Percentiles rank a stretch among this genome's conserved stretches.
phyloP scores from a whole-genome alignment of 2,113 vertebrate genomes.

The Atlantisia rogersi region DNA sequence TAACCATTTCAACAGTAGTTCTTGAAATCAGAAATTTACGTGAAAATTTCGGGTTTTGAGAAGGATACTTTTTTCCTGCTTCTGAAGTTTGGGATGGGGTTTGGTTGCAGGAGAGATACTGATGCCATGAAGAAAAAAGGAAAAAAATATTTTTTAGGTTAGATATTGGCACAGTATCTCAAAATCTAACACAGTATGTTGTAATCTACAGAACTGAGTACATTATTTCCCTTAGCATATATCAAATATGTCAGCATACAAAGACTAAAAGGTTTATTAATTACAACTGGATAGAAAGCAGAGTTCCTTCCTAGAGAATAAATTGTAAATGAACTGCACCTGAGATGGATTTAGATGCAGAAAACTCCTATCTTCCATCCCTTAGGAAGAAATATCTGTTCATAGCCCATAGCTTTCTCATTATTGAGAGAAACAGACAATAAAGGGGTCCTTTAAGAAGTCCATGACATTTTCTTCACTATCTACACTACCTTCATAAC shows the following conservation, averaged over 20 bases:
- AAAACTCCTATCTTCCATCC: not conserved
- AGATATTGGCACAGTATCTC: not conserved
- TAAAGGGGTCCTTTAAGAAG: not conserved
- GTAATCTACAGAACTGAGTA: not conserved
- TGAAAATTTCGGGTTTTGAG: not conserved
- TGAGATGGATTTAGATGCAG: not conserved
- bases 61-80: not conserved
- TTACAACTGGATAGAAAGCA: not conserved
- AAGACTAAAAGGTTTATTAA: not conserved
- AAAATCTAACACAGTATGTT: not conserved
- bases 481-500: not conserved
- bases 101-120: not conserved
- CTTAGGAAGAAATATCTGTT: not conserved
- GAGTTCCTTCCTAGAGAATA: not conserved
- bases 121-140: not conserved
- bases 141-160: not conserved
- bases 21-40: not conserved
- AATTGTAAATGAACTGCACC: not conserved
- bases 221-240: not conserved
- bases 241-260: not conserved
- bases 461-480: not conserved
- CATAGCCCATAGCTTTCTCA: not conserved
- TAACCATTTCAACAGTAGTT: not conserved
- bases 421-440: not conserved
- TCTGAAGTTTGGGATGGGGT: not conserved